Evolutionary conservation across 1,140 invertebrate genomes (phyloP).

Genomic region (Calosoma granatense): DNA sequence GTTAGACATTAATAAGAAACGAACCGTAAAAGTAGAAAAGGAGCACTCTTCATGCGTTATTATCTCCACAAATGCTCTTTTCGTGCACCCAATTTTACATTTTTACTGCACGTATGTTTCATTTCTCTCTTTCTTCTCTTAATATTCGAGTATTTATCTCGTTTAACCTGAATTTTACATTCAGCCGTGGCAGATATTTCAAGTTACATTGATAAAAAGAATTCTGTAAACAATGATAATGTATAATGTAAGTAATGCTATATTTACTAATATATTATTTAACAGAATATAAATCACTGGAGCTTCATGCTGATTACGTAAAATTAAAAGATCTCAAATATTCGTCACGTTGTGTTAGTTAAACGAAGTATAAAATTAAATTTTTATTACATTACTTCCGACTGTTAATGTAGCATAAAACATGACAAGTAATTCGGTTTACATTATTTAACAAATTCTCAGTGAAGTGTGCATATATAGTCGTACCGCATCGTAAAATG

Average conservation of each 20-base stretch:
- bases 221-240: background rate
- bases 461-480: background rate
- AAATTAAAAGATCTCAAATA: too few species aligned
- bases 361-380: too few species aligned
- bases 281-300: too few species aligned
- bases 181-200: background rate
- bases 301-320: too few species aligned
- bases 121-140: background rate
- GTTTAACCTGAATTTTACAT: background rate
- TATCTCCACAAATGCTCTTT: conserved; percentile 1
- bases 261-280: background rate
- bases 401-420: too few species aligned
- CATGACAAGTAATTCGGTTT: too few species aligned
- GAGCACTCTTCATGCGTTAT: conserved; percentile 3
- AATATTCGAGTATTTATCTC: background rate
- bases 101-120: conserved; percentile 6
- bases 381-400: too few species aligned
- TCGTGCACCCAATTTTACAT: conserved; percentile 5
- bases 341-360: too few species aligned
- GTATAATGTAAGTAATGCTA: background rate
- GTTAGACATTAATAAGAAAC: conserved; percentile 8
- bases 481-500: background rate
- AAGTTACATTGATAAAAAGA: background rate
- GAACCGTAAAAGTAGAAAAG: conserved; percentile 5
- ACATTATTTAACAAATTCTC: too few species aligned